Evolutionary conservation across 1,140 invertebrate species (phyloP), one percentile per base, ranked within the genome.

Genomic region (Monochamus saltuarius): DNA sequence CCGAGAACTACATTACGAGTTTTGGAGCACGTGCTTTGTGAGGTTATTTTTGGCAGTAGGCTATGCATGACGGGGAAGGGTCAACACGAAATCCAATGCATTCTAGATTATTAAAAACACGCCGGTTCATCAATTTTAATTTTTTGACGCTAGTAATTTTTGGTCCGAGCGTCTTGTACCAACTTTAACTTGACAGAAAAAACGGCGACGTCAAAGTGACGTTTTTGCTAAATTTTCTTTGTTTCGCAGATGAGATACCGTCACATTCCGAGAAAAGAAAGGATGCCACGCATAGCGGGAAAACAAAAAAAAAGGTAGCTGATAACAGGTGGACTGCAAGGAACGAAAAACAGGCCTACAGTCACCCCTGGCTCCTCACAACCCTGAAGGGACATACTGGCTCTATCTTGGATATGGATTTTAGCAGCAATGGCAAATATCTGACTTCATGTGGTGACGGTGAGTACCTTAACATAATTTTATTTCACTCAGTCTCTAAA

Each of bases 341-440:
- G 22, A 36, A 38, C 22, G 61, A 68, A 19, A 67, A 71, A 75
- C 77, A 81, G 22, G 73, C 74, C 19, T 87, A 84, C 57, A 72
- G 74, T 8, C 89, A 93, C 73, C 83, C 85, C 1, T 94, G 89
- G 90, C 79, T 92, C 47, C 73, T 88, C 1, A 84, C 86, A 22
- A 85, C 87, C 10, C 78, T 95, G 37, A 94, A 93, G 74, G 90
- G 90, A 10, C 92, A 95, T 69, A 87, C 85, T 2, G 85, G 83
- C 0, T 75, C 77, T 0, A 85, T 95, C 16, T 75, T 88, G 0
- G 85, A 89, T 50, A 83, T 94, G 71, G 86, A 89, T 72, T 90
- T 92, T 70, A 91, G 90, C 46, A 81, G 83, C 8, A 92, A 92
- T 77, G 90, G 88, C 47, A 94, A 94, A 79, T 92, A 86, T 69